Evolutionary conservation across 2,888 invertebrate genomes (phyloP).

Genomic region (Ectemnius continuus): DNA sequence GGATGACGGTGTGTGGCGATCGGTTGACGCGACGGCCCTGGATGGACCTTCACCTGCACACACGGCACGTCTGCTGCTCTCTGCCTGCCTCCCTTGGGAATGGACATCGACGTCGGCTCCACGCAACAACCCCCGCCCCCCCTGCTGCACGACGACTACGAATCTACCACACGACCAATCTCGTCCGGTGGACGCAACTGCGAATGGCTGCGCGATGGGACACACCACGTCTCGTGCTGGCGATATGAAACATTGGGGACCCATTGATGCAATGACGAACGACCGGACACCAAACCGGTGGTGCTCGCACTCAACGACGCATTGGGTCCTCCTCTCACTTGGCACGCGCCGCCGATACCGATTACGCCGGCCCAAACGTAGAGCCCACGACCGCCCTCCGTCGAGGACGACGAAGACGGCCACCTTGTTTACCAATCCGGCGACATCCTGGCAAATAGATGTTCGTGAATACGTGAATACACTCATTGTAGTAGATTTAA

Average conservation of each 20-base stretch:
- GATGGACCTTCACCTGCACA: conserved; percentile 18
- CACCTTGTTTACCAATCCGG: conserved; percentile 99
- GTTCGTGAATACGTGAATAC: conserved; percentile 91
- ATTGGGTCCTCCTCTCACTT: conserved; percentile 56
- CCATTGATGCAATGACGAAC: conserved; percentile 48
- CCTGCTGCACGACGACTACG: conserved; percentile 13
- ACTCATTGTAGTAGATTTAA: conserved; percentile 78
- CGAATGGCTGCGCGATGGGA: conserved; percentile 29
- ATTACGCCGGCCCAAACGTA: conserved; percentile 78
- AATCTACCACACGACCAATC: conserved; percentile 1
- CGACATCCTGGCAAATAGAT: conserved; percentile 99
- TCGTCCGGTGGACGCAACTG: conserved; percentile 40
- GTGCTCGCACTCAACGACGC: conserved; percentile 35
- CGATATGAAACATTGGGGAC: conserved; percentile 48
- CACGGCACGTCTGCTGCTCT: conserved; percentile 2
- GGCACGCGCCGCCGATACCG: conserved; percentile 62
- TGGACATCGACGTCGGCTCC: conserved; percentile 1
- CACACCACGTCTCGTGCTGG: conserved; percentile 37
- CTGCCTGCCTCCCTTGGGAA: conserved; percentile 1
- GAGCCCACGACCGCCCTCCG: conserved; percentile 93
- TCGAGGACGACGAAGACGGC: conserved; percentile 99
- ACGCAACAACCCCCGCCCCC: too few relatives aligned
- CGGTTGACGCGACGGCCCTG: conserved; percentile 53
- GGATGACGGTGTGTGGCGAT: conserved; percentile 60
- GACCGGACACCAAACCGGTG: conserved; percentile 47